A percentile compares a stretch with the other conserved stretches of the same genome.
Conservation (phyloP, 2,113 vertebrate species). For the Natator depressus region DNA sequence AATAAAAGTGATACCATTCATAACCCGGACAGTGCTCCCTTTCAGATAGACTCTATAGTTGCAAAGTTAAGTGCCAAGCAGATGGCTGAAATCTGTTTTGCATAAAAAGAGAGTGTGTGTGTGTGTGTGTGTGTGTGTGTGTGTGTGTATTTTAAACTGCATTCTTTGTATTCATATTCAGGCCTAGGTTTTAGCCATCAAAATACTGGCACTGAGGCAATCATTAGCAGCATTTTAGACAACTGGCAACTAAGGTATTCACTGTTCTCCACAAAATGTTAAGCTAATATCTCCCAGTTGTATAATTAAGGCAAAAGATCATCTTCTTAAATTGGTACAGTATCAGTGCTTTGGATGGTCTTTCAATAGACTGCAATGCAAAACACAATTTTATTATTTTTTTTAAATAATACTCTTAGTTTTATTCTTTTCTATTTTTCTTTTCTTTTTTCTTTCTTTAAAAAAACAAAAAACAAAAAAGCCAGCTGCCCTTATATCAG, state of each 20-base stretch:
- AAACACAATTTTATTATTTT: constrained; percentile 71
- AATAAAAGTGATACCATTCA: constrained; percentile 79
- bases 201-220: constrained; percentile 80
- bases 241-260: constrained; percentile 83
- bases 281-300: constrained; percentile 82
- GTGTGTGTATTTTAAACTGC: constrained; percentile 54
- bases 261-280: constrained; percentile 78
- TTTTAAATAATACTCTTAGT: constrained; percentile 51
- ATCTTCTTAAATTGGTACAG: constrained; percentile 74
- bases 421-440: neutral
- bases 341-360: constrained; percentile 70
- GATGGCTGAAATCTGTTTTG: constrained; percentile 85
- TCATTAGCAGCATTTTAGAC: constrained; percentile 80
- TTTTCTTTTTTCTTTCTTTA: neutral
- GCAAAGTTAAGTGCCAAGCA: constrained; percentile 80
- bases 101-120: constrained; percentile 69
- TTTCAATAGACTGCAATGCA: constrained; percentile 68
- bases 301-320: constrained; percentile 82
- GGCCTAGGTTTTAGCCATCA: constrained; percentile 81
- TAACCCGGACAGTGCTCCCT: constrained; percentile 82
- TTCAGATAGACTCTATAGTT: constrained; percentile 79
- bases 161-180: constrained; percentile 83
- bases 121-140: constrained; percentile 55
- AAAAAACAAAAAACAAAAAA: no score
- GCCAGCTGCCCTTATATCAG: neutral